Base-by-base conservation (phyloP, 2,113 vertebrate genomes). In the Clarias magur region DNA sequence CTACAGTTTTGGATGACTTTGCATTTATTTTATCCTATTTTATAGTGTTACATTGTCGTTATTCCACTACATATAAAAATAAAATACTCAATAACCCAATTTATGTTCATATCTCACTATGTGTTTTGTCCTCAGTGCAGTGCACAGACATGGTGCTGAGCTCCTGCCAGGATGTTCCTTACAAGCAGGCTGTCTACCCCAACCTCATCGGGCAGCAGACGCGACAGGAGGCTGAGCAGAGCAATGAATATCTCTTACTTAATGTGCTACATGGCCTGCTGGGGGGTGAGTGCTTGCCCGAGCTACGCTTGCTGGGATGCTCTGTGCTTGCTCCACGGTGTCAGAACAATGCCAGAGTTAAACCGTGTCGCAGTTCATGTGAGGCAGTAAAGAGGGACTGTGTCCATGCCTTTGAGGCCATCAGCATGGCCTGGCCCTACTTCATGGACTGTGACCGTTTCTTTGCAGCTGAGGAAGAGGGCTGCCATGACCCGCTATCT, bases 391-490 rank as follows among this genome's bases (percentile, higher is more conserved):
- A 92, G 56, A 96, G 92, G 84, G 95, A 92, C 90, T 99, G 98
- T 25, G 88, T 86, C n/a, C 96, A 96, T 0, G 96, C 97, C 62
- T 98, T 99, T 17, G 97, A 99, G 9, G 93, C 94, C 54, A 99
- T 99, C 42, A 94, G 97, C 65, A 99, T 99, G 98, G 97, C 98
- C 87, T 99, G 98, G 98, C 98, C 98, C 54, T 99, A 99, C 91
- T 99, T 99, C 91, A 92, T 99, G 9, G 97, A 99, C 91, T 99
- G 98, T 0, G 94, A 96, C 73, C 96, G 93, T 68, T 99, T 99
- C 92, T 99, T 99, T 0, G 95, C 94, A 0, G 90, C 93, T 0
- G 94, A 95, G 0, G 92, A 95, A 0, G 98, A 99, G 80, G 97
- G 97, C 17, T 99, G 98, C 92, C 96, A 95, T 2, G 95, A 99